These are phyloP conservation scores for Columba livia DNA, from an alignment of 2,113 vertebrate genomes.

Conservation along the genomic window DNA sequence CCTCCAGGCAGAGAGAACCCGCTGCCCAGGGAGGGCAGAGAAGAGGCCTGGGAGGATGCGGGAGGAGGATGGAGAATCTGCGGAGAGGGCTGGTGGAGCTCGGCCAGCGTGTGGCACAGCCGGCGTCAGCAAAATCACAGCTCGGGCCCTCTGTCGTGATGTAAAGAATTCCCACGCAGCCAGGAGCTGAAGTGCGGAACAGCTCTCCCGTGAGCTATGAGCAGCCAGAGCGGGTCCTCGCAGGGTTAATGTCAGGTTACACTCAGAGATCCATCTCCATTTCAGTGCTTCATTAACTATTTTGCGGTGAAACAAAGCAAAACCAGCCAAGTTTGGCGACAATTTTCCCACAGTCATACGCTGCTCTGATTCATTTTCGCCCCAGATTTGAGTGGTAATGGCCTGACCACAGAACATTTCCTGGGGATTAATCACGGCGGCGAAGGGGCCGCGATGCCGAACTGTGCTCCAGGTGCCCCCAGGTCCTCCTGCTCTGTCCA, in stretches of 20 bases:
- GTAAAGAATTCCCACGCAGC: not conserved
- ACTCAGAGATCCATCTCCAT: conserved; percentile 7
- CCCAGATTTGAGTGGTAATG: conserved; percentile 35
- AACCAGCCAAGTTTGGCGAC: conserved; percentile 56
- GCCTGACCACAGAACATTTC: conserved; percentile 62
- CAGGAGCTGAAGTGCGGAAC: not conserved
- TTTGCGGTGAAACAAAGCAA: conserved; percentile 56
- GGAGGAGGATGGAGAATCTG: not conserved
- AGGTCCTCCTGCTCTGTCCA: not conserved
- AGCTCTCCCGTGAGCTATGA: not conserved
- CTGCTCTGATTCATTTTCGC: conserved; percentile 45
- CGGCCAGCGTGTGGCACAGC: not conserved
- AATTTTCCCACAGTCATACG: conserved; percentile 53
- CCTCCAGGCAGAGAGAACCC: accelerated
- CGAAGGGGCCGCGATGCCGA: not conserved
- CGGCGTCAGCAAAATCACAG: not conserved
- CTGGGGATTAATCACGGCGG: conserved; percentile 56
- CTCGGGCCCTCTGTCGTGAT: not conserved
- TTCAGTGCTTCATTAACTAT: conserved; percentile 29
- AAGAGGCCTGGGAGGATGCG: not conserved
- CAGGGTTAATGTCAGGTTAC: conserved; percentile 19
- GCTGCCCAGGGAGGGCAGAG: not conserved
- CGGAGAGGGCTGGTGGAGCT: not conserved
- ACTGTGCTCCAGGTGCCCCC: conserved; percentile 27
- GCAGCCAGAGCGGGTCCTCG: not conserved